Base-by-base conservation (phyloP, 1,140 invertebrate species). In the Papilio aristodemus region DNA sequence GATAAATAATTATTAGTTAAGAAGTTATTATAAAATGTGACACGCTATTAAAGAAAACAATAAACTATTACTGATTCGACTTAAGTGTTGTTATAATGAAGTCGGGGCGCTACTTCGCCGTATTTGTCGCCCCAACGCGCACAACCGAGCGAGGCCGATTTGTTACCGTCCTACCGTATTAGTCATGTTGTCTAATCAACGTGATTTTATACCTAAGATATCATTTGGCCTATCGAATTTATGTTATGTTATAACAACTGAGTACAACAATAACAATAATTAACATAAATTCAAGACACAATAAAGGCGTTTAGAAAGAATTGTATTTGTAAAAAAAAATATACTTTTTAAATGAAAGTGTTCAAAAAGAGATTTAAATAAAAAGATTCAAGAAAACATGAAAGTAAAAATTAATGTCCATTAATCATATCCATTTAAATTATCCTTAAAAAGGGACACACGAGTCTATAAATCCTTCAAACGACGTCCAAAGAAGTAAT, bases 391-490 rank as follows among this genome's bases (percentile, higher is more conserved):
- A n/a, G n/a, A n/a, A n/a, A n/a, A n/a, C n/a, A n/a, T n/a, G n/a
- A n/a, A n/a, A n/a, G n/a, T n/a, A n/a, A n/a, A n/a, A n/a, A n/a
- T n/a, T n/a, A n/a, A n/a, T n/a, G n/a, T n/a, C n/a, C n/a, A n/a
- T n/a, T n/a, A n/a, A n/a, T n/a, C n/a, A n/a, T n/a, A n/a, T n/a
- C n/a, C n/a, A n/a, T n/a, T n/a, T 27, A 36, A 50, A 46, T 8
- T 25, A 14, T 9, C 39, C 10, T 13, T 17, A 43, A 27, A 46
- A 66, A 50, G 36, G 25, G 11, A 19, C 17, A 50, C n/a, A 50
- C 41, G 41, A 8, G 5, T 25, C 39, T 64, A 50, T 66, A 66
- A 66, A 66, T 66, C 43, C 43, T 66, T 66, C 43, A 66, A 46
- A 27, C 39, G 63, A 66, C 27, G 41, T 50, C 63, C 43, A 66